phyloP scores from a whole-genome alignment of 2,113 vertebrate species.

The Camelus bactrianus region DNA sequence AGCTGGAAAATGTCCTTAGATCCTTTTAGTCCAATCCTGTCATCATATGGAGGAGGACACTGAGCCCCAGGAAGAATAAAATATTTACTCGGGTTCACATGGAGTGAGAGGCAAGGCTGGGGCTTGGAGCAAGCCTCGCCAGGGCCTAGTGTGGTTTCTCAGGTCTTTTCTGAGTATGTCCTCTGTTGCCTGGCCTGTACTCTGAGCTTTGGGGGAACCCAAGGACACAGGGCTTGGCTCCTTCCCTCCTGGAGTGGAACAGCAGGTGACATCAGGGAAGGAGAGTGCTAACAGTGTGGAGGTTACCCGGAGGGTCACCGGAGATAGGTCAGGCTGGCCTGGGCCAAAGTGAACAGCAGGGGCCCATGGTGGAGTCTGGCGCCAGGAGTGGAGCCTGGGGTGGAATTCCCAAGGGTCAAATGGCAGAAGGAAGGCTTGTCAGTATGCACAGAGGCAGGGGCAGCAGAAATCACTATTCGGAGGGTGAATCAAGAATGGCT shows the following conservation, averaged over 20 bases:
- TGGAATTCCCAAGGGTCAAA: background rate
- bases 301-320: rapidly evolving
- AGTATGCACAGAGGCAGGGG: no score
- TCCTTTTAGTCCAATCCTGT: background rate
- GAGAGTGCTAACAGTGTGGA: background rate
- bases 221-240: background rate
- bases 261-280: background rate
- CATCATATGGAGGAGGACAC: background rate
- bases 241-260: background rate
- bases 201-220: background rate
- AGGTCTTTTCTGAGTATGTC: background rate
- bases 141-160: rapidly evolving
- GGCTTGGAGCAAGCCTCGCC: rapidly evolving
- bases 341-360: background rate
- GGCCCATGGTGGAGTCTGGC: background rate
- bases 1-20: background rate
- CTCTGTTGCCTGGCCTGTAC: background rate
- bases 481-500: background rate
- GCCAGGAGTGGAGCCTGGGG: background rate
- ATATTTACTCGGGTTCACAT: rapidly evolving
- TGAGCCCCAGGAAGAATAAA: background rate
- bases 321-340: background rate
- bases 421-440: background rate
- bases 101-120: background rate
- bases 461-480: background rate